A percentile compares a stretch with the other conserved stretches of the same genome.
phyloP scores from a whole-genome alignment of 1,140 invertebrate species.

The Mizuhopecten yessoensis region DNA sequence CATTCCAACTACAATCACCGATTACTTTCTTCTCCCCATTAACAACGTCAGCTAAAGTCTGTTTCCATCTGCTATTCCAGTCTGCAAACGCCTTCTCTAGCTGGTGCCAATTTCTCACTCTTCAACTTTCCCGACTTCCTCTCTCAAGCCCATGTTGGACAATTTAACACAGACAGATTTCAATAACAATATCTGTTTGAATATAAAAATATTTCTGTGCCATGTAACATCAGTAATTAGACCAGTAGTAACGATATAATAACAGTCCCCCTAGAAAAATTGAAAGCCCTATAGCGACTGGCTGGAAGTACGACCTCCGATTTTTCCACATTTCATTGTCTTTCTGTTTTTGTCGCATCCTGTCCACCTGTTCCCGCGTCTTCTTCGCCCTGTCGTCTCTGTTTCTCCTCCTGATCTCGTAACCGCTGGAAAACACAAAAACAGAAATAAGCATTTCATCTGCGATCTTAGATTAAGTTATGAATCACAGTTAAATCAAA shows the following conservation, averaged over 20 bases:
- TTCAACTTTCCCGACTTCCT: neutral
- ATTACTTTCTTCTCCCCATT: neutral
- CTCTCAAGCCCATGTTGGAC: neutral
- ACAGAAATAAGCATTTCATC: neutral
- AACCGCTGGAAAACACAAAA: slow-evolving; percentile 8
- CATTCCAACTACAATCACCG: neutral
- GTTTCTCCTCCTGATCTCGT: slow-evolving; percentile 75
- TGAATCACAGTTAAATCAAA: neutral
- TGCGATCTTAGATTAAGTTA: too few relatives aligned
- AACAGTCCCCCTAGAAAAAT: slow-evolving; percentile 68
- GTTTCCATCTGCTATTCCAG: neutral
- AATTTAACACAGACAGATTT: neutral
- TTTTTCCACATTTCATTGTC: slow-evolving; percentile 76
- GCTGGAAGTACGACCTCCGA: slow-evolving; percentile 66
- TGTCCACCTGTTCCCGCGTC: slow-evolving; percentile 77
- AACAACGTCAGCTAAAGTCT: neutral
- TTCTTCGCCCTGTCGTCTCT: slow-evolving; percentile 80
- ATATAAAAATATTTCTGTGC: slow-evolving; percentile 25
- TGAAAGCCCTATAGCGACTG: slow-evolving; percentile 65
- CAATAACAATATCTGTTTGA: neutral
- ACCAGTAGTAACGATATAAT: slow-evolving; percentile 68
- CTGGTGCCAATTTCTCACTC: neutral
- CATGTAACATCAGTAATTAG: neutral
- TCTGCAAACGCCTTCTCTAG: neutral
- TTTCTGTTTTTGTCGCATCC: slow-evolving; percentile 81